Evolutionary conservation across 2,797 vertebrate genomes (phyloP).

Genomic region (Loriculus beryllinus): DNA sequence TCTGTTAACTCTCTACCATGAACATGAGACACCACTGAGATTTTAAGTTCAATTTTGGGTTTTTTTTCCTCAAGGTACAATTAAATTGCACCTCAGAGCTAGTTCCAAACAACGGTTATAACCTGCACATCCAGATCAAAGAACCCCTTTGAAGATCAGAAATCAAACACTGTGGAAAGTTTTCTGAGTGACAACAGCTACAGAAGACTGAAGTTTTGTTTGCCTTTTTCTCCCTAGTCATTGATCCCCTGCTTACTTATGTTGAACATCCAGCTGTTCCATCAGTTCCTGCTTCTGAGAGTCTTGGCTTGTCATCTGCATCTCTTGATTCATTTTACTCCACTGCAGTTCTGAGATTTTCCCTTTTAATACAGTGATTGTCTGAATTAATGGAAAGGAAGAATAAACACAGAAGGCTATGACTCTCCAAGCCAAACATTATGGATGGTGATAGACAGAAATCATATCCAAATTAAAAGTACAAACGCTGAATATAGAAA

Average conservation of each 20-base stretch:
- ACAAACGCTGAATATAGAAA: background rate
- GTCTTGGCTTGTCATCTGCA: conserved; percentile 74
- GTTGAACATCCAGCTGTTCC: conserved; percentile 85
- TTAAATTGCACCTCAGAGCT: conserved; percentile 27
- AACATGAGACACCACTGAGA: background rate
- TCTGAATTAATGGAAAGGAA: conserved; percentile 55
- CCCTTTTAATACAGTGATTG: conserved; percentile 72
- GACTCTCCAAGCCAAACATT: background rate
- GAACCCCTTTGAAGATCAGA: conserved; percentile 42
- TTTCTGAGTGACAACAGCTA: conserved; percentile 24
- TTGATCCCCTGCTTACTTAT: conserved; percentile 76
- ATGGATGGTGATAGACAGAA: background rate
- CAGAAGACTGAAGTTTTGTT: conserved; percentile 14
- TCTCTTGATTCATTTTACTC: conserved; percentile 77
- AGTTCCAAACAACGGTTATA: background rate
- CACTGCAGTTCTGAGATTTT: conserved; percentile 76
- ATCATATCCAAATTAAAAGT: background rate
- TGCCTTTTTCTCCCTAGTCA: conserved; percentile 10
- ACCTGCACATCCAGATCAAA: conserved; percentile 58
- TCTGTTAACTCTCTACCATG: background rate
- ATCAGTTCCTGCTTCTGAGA: conserved; percentile 76
- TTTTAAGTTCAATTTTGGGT: background rate
- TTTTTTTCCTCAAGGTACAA: conserved; percentile 7
- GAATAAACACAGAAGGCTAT: background rate
- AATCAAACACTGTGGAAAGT: conserved; percentile 35